Conservation (phyloP, 1,140 invertebrate species). For the Drosophila setifemur region DNA sequence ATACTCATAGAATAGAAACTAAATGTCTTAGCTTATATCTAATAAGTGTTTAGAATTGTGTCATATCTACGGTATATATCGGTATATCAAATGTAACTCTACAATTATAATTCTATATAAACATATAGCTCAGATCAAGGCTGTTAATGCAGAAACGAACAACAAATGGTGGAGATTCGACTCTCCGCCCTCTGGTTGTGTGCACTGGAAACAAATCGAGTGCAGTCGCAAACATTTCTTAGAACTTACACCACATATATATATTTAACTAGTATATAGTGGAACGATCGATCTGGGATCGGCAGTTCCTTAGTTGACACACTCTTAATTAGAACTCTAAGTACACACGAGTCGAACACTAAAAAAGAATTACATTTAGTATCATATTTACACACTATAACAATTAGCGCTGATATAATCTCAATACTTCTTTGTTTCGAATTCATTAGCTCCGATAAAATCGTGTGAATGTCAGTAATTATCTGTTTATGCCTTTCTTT, state of each 20-base stretch:
- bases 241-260: conserved; percentile 38
- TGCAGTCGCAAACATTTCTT: conserved; percentile 29
- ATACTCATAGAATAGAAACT: conserved; percentile 54
- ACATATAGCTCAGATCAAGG: conserved; percentile 67
- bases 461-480: conserved; percentile 62
- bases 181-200: conserved; percentile 19
- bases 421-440: conserved; percentile 35
- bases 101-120: conserved; percentile 47
- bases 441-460: conserved; percentile 43
- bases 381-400: conserved; percentile 48
- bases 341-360: conserved; percentile 40
- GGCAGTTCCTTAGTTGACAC: conserved; percentile 52
- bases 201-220: conserved; percentile 3
- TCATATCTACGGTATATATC: conserved; percentile 54
- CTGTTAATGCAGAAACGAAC: conserved; percentile 49
- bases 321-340: conserved; percentile 63
- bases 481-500: conserved; percentile 61
- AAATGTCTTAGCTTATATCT: conserved; percentile 64
- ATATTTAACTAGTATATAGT: conserved; percentile 50
- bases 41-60: conserved; percentile 77
- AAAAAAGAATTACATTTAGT: conserved; percentile 36
- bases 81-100: conserved; percentile 43
- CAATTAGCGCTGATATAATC: conserved; percentile 47
- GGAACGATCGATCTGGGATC: conserved; percentile 26
- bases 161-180: neutral